phyloP scores from a whole-genome alignment of 1,140 invertebrate species.

The Zaprionus kolodkinae region DNA sequence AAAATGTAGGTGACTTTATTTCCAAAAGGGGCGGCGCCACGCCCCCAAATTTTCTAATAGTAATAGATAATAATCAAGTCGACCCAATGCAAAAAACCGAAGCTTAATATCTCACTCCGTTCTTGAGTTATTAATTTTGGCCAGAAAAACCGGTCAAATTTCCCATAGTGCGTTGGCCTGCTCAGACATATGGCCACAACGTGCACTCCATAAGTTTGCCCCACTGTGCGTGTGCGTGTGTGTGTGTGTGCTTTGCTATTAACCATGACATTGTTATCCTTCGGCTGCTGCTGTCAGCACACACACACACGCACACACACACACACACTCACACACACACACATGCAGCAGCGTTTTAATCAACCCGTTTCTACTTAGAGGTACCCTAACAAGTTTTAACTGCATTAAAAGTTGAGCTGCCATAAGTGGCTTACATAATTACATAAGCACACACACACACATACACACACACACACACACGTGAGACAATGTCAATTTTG shows the following conservation, averaged over 20 bases:
- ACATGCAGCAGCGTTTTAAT: slow-evolving; percentile 35
- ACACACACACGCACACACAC: not conserved
- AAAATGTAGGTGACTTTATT: no score
- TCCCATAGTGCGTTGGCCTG: slow-evolving; percentile 35
- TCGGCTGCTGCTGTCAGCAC: slow-evolving; percentile 18
- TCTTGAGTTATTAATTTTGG: no score
- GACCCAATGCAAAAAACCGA: no score
- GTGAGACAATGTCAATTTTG: slow-evolving; percentile 11
- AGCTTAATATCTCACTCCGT: no score
- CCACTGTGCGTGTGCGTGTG: slow-evolving; percentile 8
- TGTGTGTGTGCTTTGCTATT: slow-evolving; percentile 34
- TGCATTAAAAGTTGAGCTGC: slow-evolving; percentile 53
- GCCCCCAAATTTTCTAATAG: no score
- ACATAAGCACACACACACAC: slow-evolving; percentile 31
- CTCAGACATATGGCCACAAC: slow-evolving; percentile 38
- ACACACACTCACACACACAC: not conserved
- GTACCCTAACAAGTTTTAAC: slow-evolving; percentile 55
- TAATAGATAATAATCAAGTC: no score
- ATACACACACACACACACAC: not conserved
- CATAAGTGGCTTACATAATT: slow-evolving; percentile 55
- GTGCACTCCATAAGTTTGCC: slow-evolving; percentile 7
- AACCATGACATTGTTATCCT: slow-evolving; percentile 42
- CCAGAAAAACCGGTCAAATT: no score
- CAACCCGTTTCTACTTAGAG: slow-evolving; percentile 47
- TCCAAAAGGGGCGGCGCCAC: no score